phyloP scores from a whole-genome alignment of 2,113 vertebrate species.

The Hypanus sabinus region DNA sequence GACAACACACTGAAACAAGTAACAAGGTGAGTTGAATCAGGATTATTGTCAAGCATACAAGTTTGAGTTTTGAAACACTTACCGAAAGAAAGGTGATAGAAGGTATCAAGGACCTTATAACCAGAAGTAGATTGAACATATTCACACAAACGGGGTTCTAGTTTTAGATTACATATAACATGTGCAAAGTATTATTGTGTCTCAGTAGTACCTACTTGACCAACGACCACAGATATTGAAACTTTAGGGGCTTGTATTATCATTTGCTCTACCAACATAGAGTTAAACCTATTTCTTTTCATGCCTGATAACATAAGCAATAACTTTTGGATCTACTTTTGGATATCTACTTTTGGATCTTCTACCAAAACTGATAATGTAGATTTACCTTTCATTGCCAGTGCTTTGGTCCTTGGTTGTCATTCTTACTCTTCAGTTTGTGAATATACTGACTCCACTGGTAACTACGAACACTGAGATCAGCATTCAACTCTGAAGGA shows the following conservation, averaged over 20 bases:
- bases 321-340: too few relatives aligned
- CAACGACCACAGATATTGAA: background rate
- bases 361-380: background rate
- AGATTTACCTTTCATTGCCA: background rate
- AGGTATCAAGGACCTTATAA: background rate
- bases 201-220: conserved; percentile 6
- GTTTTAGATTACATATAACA: background rate
- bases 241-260: background rate
- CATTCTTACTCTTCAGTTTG: background rate
- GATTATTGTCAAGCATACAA: background rate
- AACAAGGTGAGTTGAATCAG: background rate
- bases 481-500: background rate
- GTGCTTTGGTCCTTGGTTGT: background rate
- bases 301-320: background rate
- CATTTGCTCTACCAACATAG: background rate
- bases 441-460: background rate
- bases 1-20: background rate
- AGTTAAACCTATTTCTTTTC: conserved; percentile 11
- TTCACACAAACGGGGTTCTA: background rate
- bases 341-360: background rate
- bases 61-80: background rate
- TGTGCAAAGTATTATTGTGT: background rate
- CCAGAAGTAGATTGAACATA: background rate
- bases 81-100: background rate
- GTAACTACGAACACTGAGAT: background rate